Conservation (phyloP, 2,113 vertebrate species). For the Trinectes maculatus region DNA sequence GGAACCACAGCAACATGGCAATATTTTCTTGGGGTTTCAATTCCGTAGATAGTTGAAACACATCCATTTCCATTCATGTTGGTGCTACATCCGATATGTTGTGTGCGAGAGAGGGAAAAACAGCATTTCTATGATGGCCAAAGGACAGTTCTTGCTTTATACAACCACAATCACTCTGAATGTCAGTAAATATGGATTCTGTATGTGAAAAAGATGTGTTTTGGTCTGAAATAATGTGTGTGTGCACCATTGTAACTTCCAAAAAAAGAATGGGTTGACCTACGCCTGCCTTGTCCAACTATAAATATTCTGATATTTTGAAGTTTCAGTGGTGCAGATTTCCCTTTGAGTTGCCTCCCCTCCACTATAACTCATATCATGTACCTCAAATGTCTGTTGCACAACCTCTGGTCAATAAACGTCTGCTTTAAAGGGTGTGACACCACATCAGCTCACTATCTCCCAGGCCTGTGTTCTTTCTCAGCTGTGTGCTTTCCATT, state of each 20-base stretch:
- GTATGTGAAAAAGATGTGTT: constrained; percentile 46
- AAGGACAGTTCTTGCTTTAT: constrained; percentile 72
- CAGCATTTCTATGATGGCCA: constrained; percentile 62
- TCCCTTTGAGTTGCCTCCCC: constrained; percentile 45
- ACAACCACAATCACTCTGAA: constrained; percentile 58
- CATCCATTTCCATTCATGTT: constrained; percentile 51
- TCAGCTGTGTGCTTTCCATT: background rate
- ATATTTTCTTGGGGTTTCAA: constrained; percentile 25
- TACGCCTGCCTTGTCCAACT: constrained; percentile 40
- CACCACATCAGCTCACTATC: constrained; percentile 86
- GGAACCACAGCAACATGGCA: constrained; percentile 15
- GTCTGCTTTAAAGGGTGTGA: constrained; percentile 93
- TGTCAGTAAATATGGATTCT: constrained; percentile 58
- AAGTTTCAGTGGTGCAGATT: constrained; percentile 65
- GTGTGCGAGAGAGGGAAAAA: constrained; percentile 29
- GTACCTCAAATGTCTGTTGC: constrained; percentile 95
- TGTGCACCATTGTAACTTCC: constrained; percentile 37
- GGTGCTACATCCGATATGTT: constrained; percentile 70
- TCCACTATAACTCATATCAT: constrained; percentile 85
- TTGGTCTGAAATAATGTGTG: constrained; percentile 51
- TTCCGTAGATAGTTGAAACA: constrained; percentile 39
- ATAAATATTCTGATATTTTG: constrained; percentile 66
- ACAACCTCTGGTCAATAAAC: constrained; percentile 90
- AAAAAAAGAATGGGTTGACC: constrained; percentile 12
- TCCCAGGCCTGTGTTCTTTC: constrained; percentile 83